Conservation (phyloP, 2,888 invertebrate species). For the Ormyrus nitidulus region DNA sequence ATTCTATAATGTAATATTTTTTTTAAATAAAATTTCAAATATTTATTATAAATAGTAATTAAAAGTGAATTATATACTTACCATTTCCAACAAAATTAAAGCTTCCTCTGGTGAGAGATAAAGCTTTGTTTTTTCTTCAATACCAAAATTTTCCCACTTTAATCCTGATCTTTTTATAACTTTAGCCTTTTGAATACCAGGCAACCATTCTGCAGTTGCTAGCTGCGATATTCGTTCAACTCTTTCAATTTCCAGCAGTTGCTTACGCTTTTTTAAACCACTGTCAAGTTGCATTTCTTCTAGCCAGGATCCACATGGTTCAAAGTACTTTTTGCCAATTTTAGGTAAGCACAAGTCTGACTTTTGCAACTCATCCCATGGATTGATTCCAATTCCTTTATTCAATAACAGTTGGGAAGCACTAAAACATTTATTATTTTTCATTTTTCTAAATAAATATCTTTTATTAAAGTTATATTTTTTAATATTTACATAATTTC, state of each 20-base stretch:
- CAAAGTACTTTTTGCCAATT: slow-evolving; percentile 77
- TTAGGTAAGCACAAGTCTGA: slow-evolving; percentile 76
- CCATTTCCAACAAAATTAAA: slow-evolving; percentile 81
- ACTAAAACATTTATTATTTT: slow-evolving; percentile 58
- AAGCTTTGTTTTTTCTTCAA: slow-evolving; percentile 75
- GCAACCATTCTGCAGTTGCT: slow-evolving; percentile 79
- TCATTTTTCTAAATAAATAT: too few relatives aligned
- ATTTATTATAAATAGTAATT: too few relatives aligned
- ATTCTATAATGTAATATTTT: slow-evolving; percentile 77
- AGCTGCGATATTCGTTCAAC: slow-evolving; percentile 79
- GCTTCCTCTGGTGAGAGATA: slow-evolving; percentile 82
- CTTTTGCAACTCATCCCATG: slow-evolving; percentile 73
- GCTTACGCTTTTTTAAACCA: slow-evolving; percentile 77
- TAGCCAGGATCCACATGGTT: slow-evolving; percentile 79
- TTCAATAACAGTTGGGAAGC: slow-evolving; percentile 67
- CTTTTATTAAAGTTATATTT: slow-evolving; percentile 6
- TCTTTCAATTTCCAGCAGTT: slow-evolving; percentile 78
- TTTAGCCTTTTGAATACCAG: slow-evolving; percentile 77
- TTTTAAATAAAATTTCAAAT: slow-evolving; percentile 14
- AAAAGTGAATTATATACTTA: slow-evolving; percentile 65
- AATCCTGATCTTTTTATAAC: slow-evolving; percentile 78
- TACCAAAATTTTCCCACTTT: slow-evolving; percentile 79
- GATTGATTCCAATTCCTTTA: slow-evolving; percentile 66
- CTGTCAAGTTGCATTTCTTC: slow-evolving; percentile 80
- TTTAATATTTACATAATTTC: not conserved